Conservation (phyloP, 53 echinoderm and acorn worm genomes). For the Mesocentrotus franciscanus region DNA sequence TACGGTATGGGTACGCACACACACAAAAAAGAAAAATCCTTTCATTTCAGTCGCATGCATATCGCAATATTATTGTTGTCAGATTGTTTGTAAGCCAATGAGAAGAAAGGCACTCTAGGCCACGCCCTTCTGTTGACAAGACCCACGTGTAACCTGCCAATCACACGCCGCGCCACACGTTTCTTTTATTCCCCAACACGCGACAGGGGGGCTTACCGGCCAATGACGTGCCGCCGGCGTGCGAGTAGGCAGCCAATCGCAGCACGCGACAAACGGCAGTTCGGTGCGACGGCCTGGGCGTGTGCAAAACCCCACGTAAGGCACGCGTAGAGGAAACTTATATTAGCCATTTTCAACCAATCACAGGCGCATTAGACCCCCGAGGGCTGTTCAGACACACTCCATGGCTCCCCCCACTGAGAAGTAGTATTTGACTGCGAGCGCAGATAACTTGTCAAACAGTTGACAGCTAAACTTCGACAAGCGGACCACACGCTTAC, state of each 20-base stretch:
- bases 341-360: slow-evolving; percentile 67
- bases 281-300: slow-evolving; percentile 56
- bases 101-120: slow-evolving; percentile 23
- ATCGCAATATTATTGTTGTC: slow-evolving; percentile 50
- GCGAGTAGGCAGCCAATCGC: slow-evolving; percentile 65
- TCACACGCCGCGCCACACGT: slow-evolving; percentile 58
- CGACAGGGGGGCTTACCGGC: slow-evolving; percentile 49
- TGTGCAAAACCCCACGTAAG: slow-evolving; percentile 59
- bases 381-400: slow-evolving; percentile 34
- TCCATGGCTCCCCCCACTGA: slow-evolving; percentile 57
- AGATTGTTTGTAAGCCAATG: slow-evolving; percentile 54
- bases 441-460: slow-evolving; percentile 66
- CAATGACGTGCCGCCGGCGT: slow-evolving; percentile 65
- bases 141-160: slow-evolving; percentile 67
- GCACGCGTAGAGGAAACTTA: slow-evolving; percentile 61
- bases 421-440: slow-evolving; percentile 66
- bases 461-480: slow-evolving; percentile 63
- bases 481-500: slow-evolving; percentile 50
- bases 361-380: slow-evolving; percentile 63
- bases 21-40: slow-evolving; percentile 25
- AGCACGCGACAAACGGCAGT: slow-evolving; percentile 71
- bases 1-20: neutral
- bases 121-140: slow-evolving; percentile 60
- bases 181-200: slow-evolving; percentile 65
- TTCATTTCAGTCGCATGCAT: slow-evolving; percentile 38